Percentiles rank a stretch among this genome's conserved stretches.
Evolutionary conservation across 2,113 vertebrate genomes (phyloP).

Genomic region (Coryphaenoides rupestris): DNA sequence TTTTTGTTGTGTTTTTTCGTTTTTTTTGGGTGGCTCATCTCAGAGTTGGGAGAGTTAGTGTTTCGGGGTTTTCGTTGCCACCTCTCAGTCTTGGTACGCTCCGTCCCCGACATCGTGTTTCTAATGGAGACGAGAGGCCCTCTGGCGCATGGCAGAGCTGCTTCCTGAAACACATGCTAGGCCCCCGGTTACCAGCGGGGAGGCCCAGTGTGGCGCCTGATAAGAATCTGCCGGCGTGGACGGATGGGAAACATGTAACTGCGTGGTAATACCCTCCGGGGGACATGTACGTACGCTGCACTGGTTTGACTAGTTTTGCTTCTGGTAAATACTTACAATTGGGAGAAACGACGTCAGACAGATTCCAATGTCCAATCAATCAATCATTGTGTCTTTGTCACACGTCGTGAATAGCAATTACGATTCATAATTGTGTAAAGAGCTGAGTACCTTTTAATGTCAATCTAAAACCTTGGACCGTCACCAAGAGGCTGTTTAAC

Average conservation of each 20-base stretch:
- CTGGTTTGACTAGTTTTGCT: too few species aligned
- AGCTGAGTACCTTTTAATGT: too few species aligned
- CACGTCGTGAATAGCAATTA: too few species aligned
- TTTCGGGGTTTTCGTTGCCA: slow-evolving; percentile 49
- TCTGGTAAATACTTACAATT: too few species aligned
- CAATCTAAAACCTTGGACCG: too few species aligned
- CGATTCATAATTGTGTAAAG: too few species aligned
- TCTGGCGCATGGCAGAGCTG: slow-evolving; percentile 63
- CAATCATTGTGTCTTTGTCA: too few species aligned
- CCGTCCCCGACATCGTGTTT: slow-evolving; percentile 39
- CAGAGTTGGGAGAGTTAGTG: slow-evolving; percentile 61
- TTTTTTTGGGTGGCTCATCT: slow-evolving; percentile 65
- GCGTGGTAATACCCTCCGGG: too few species aligned
- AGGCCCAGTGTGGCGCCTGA: slow-evolving; percentile 41
- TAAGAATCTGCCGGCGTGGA: slow-evolving; percentile 55
- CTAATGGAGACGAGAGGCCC: slow-evolving; percentile 60
- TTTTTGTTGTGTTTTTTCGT: slow-evolving; percentile 38
- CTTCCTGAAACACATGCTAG: slow-evolving; percentile 60
- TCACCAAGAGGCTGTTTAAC: slow-evolving; percentile 34
- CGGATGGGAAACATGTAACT: neutral
- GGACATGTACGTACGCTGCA: too few species aligned
- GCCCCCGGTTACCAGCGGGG: slow-evolving; percentile 47
- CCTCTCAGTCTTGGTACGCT: slow-evolving; percentile 61
- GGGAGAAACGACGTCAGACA: too few species aligned
- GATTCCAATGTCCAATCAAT: too few species aligned